Evolutionary conservation across 2,797 vertebrate species (phyloP), one percentile per base, ranked within the genome.

Genomic region (Pseudochaenichthys georgianus): DNA sequence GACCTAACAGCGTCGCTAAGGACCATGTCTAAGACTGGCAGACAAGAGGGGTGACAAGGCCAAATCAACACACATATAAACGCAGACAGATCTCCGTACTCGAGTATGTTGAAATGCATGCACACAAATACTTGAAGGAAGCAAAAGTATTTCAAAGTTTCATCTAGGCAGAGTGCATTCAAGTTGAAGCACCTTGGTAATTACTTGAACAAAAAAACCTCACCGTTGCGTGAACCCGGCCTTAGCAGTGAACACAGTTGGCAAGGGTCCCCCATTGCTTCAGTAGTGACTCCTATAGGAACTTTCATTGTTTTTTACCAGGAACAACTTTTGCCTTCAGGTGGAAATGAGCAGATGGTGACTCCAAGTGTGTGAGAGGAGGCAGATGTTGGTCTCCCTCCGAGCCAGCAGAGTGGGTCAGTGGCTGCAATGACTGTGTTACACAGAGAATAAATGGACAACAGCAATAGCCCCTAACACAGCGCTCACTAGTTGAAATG

Each of bases 31-130:
- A 5, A 52, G 81, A 84, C 78, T 78, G 80, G 62, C 66, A 48
- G 75, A 78, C 75, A 72, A 68, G 75, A 73, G 46, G 82, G 73
- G 84, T 81, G 73, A 81, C 9, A 67, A 83, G 81, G 76, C 84
- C 87, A 79, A 70, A 71, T 41, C 70, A 19, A 21, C 66, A 74
- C 77, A 75, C 68, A 73, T n/a, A 83, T 57, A 46, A 76, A 42
- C 10, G 48, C 70, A 46, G 60, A 78, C 70, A 81, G 50, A 64
- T 75, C 43, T 75, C 61, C 66, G 8, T 28, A 61, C 70, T 70
- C 2, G 10, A 69, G 48, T 51, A 48, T 19, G 3, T 58, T 50
- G 48, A 73, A 64, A 28, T 63, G 46, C 19, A 64, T 50, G 60
- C 60, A 52, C 48, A 70, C 60, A 74, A 69, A 74, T 66, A 76